Base-by-base conservation (phyloP, 2,797 vertebrate species). In the Denticeps clupeoides region DNA sequence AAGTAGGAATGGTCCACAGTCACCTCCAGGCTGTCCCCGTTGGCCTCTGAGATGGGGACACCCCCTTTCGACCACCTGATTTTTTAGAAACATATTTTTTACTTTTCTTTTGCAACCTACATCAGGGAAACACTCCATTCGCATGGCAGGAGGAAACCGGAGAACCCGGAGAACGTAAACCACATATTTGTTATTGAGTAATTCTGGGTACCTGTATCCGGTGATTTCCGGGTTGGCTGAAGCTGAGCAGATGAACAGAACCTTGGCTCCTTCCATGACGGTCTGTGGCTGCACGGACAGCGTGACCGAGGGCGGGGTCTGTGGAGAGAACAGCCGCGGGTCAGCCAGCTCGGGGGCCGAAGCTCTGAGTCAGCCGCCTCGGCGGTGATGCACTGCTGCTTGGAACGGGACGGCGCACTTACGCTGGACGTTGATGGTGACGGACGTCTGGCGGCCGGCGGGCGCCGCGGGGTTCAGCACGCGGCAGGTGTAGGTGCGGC, bases 1-100 rank as follows among this genome's bases (percentile, higher is more conserved):
- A 92, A 88, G 65, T 90, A 89, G 0, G 89, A 89, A 66, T 88
- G 75, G 44, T 93, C 91, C 4, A 89, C 89, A 0, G 81, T 84
- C 40, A 86, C 83, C 62, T 91, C 89, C 12, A 92, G 77, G 56
- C 80, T 86, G 67, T 89, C 83, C 9, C 86, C 88, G 0, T 88
- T 88, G 12, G 88, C 88, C 28, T 89, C 89, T 0, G 84, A 78
- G 59, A 94, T 87, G 3, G 82, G 82, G 5, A 84, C 69, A 4
- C 89, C 89, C 48, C 89, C 89, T 76, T 94, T 94, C 0, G 89
- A 85, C 91, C 91, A 94, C 64, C 91, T 94, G 73, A 21, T 60
- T 53, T 21, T 25, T 15, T 5, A 15, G 32, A 12, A 7, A 31
- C 11, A 12, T 13, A 35, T 15, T 15, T 6, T 15, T 15, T 35